phyloP scores from a whole-genome alignment of 2,113 vertebrate species.

The Euleptes europaea region DNA sequence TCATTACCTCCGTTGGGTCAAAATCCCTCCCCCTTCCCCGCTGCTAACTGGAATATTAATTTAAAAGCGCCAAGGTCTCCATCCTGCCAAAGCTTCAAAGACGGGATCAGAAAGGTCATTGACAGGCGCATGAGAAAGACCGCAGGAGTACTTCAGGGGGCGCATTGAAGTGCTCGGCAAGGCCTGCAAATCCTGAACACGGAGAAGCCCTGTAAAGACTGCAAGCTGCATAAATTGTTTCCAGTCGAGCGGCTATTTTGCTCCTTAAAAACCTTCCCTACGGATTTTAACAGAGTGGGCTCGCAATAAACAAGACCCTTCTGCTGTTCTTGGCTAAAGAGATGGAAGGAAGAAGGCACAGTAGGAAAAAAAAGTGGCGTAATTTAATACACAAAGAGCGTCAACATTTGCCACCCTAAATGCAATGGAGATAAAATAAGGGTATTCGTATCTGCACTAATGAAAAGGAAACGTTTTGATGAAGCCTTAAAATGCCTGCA shows the following conservation, averaged over 20 bases:
- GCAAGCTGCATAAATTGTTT: constrained; percentile 41
- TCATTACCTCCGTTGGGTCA: constrained; percentile 67
- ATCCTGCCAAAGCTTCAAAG: constrained; percentile 68
- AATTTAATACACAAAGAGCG: constrained; percentile 39
- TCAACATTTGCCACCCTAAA: not conserved
- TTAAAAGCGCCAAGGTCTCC: not conserved
- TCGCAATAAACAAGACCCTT: constrained; percentile 31
- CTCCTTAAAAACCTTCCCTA: not conserved
- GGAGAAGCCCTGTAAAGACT: constrained; percentile 39
- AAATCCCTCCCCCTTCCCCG: constrained; percentile 63
- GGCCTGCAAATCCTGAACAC: constrained; percentile 46
- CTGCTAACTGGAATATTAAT: constrained; percentile 36
- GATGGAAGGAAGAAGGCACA: not conserved
- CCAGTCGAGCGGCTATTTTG: constrained; percentile 39
- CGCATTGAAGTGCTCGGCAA: constrained; percentile 61
- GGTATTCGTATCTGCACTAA: constrained; percentile 37
- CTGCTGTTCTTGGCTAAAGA: constrained; percentile 44
- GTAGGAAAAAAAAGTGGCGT: not conserved
- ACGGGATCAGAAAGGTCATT: constrained; percentile 54
- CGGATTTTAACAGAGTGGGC: constrained; percentile 28
- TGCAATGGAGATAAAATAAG: not conserved
- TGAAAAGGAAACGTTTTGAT: not conserved
- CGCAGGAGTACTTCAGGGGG: constrained; percentile 60
- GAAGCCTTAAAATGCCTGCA: not conserved
- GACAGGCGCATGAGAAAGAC: constrained; percentile 50